Base-by-base conservation (phyloP, 2,113 vertebrate genomes). In the Ictalurus punctatus region DNA sequence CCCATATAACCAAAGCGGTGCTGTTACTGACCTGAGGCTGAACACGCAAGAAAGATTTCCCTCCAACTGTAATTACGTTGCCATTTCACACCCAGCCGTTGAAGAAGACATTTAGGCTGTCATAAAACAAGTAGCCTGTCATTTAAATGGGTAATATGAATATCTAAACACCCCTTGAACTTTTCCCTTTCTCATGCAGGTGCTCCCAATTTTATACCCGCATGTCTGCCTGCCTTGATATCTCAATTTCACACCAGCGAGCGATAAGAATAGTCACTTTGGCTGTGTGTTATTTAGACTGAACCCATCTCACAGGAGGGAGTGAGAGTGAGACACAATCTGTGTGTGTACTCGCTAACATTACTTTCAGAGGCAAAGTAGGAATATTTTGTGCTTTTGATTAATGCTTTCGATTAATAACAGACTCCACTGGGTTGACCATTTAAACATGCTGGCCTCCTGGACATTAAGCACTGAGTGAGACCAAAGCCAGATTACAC, bases 251-350 rank as follows among this genome's bases (percentile, higher is more conserved):
- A 90, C 85, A 85, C 76, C 69, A 76, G 83, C n/a, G 23, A 73
- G 80, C 4, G 44, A 89, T 90, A 82, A 90, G 84, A 90, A 87
- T 80, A 88, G 89, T 86, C 63, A 84, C 76, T 80, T 90, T 0
- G 40, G 69, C 52, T 90, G 63, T 63, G 79, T 89, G 86, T 90
- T 90, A 90, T 91, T 91, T 90, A 90, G 80, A 86, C 71, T 56
- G 71, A 86, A 88, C 52, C 4, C 2, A 48, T 80, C 86, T 90
- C 54, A 40, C 23, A 65, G 52, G 74, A 69, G 69, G 63, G 52
- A 52, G n/a, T 3, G 48, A 34, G n/a, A 17, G 8, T 54, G 67
- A 74, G 63, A 83, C 56, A 83, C 67, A 85, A 16, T 86, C 58
- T 86, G 16, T 83, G 54, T 63, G 54, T 67, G 78, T 30, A 65